Percentiles rank a stretch among this genome's conserved stretches.
Evolutionary conservation across 1,140 invertebrate species (phyloP).

Genomic region (Zaprionus tsacasi): DNA sequence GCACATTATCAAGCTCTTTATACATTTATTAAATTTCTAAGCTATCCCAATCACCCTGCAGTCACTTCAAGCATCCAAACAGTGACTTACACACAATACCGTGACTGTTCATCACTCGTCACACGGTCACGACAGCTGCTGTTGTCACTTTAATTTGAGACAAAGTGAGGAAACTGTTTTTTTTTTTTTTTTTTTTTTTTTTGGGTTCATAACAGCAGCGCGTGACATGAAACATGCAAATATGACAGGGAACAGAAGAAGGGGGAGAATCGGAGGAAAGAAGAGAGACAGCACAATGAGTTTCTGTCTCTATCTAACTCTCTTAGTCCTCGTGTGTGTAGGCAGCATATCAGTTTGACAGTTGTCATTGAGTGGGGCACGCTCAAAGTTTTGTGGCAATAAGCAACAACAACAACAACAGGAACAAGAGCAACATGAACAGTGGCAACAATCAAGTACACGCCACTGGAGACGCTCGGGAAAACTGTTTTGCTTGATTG

Average conservation of each 20-base stretch:
- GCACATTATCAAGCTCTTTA: not conserved
- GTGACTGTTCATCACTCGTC: constrained; percentile 17
- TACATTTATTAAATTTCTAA: not conserved
- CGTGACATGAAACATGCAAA: constrained; percentile 52
- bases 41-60: not conserved
- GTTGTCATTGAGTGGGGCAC: constrained; percentile 25
- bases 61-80: not conserved
- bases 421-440: not conserved
- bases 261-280: not conserved
- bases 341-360: constrained; percentile 43
- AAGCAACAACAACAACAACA: constrained; percentile 15
- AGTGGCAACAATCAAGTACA: constrained; percentile 70
- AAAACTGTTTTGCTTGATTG: constrained; percentile 76
- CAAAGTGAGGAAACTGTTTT: constrained; percentile 32
- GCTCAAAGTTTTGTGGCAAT: constrained; percentile 33
- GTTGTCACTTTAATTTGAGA: constrained; percentile 52
- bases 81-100: constrained; percentile 6
- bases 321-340: constrained; percentile 2
- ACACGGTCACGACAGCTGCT: constrained; percentile 32
- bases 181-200: constrained; percentile 24
- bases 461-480: constrained; percentile 75
- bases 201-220: constrained; percentile 32
- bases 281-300: constrained; percentile 2
- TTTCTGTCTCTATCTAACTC: not conserved
- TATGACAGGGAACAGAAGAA: constrained; percentile 28